Evolutionary conservation across 2,113 vertebrate genomes (phyloP).

Genomic region (Echinops telfairi): DNA sequence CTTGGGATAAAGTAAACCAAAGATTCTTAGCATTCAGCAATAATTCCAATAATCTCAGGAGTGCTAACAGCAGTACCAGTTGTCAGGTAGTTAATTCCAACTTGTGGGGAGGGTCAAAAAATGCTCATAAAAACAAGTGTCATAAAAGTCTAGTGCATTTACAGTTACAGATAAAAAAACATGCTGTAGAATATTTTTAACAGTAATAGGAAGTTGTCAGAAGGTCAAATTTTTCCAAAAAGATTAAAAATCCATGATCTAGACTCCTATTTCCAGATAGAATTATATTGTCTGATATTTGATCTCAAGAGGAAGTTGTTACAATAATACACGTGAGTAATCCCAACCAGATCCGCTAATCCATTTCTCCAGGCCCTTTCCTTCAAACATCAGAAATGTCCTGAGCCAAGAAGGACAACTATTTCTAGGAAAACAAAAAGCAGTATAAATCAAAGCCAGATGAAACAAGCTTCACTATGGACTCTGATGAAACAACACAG

Average conservation of each 20-base stretch:
- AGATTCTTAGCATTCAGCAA: background rate
- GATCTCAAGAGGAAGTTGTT: background rate
- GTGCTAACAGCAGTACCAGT: background rate
- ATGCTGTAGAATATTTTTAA: background rate
- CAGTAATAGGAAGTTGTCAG: background rate
- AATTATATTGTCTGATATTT: conserved; percentile 4
- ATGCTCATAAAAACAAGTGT: background rate
- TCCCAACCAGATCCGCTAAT: background rate
- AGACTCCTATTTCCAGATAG: background rate
- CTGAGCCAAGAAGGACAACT: conserved; percentile 37
- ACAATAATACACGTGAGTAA: background rate
- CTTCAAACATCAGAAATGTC: conserved; percentile 43
- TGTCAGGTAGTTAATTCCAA: background rate
- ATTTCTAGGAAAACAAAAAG: conserved; percentile 38
- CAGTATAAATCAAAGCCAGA: conserved; percentile 16
- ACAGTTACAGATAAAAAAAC: background rate
- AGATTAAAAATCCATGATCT: background rate
- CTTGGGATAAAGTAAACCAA: background rate
- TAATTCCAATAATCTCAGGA: conserved; percentile 26
- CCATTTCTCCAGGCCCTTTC: conserved; percentile 26
- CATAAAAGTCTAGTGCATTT: conserved; percentile 24
- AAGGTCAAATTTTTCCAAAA: background rate
- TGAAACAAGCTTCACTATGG: conserved; percentile 12
- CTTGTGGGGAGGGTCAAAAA: background rate
- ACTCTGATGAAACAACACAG: background rate